A percentile compares a stretch with the other conserved stretches of the same genome.
Evolutionary conservation across 2,797 vertebrate species (phyloP).

Genomic region (Poecilia gillii): DNA sequence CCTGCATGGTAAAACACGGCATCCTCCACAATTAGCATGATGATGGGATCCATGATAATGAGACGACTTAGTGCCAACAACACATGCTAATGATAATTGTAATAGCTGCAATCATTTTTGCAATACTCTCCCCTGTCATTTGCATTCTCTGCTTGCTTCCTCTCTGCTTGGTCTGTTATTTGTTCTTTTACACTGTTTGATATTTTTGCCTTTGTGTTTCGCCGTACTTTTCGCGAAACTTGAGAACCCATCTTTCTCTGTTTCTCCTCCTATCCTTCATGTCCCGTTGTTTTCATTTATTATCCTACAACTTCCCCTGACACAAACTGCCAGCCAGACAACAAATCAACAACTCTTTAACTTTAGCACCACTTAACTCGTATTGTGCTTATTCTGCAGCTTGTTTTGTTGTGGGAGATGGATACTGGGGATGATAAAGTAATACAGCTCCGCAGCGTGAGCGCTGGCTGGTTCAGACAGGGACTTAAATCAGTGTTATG

Average conservation of each 20-base stretch:
- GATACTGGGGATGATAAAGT: conserved; percentile 74
- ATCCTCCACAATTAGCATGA: conserved; percentile 74
- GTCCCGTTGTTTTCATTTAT: conserved; percentile 70
- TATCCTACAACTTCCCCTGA: conserved; percentile 65
- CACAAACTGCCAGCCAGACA: conserved; percentile 68
- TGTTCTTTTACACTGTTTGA: conserved; percentile 17
- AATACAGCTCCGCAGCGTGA: conserved; percentile 54
- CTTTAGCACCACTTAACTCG: conserved; percentile 76
- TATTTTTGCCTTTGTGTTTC: conserved; percentile 43
- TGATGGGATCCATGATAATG: conserved; percentile 74
- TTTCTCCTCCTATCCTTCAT: conserved; percentile 35
- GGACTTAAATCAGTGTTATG: conserved; percentile 74
- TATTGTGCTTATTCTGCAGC: conserved; percentile 78
- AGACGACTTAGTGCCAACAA: conserved; percentile 73
- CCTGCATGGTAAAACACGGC: conserved; percentile 65
- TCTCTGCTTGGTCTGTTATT: conserved; percentile 38
- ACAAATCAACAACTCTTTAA: conserved; percentile 81
- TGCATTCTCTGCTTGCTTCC: conserved; percentile 70
- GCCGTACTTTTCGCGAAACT: conserved; percentile 44
- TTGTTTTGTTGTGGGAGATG: conserved; percentile 72
- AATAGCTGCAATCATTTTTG: conserved; percentile 76
- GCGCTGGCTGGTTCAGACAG: conserved; percentile 60
- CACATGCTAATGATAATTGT: conserved; percentile 82
- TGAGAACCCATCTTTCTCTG: conserved; percentile 33
- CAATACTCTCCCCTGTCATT: conserved; percentile 67